phyloP scores from a whole-genome alignment of 2,888 invertebrate genomes.

The Tubulanus polymorphus region DNA sequence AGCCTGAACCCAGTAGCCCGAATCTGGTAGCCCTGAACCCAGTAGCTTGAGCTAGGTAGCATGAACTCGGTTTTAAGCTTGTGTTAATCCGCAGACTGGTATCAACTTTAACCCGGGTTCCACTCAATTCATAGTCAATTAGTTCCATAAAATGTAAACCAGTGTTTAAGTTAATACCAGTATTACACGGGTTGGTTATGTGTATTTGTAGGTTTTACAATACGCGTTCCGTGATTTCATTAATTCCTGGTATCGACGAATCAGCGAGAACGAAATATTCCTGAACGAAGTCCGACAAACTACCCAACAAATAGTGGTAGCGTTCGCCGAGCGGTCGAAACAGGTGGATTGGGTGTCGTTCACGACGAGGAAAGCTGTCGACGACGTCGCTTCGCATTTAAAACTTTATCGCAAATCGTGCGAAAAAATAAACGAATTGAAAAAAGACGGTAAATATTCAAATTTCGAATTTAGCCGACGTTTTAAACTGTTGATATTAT shows the following conservation, averaged over 20 bases:
- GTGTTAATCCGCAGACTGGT: not conserved
- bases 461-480: not conserved
- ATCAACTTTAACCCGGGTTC: too few relatives aligned
- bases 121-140: too few relatives aligned
- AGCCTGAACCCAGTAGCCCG: too few relatives aligned
- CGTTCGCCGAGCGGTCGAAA: constrained; percentile 72
- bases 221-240: constrained; percentile 80
- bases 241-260: constrained; percentile 61
- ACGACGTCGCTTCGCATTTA: constrained; percentile 85
- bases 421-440: constrained; percentile 52
- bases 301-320: constrained; percentile 65
- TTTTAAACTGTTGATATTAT: not conserved
- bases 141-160: too few relatives aligned
- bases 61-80: not conserved
- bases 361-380: constrained; percentile 79
- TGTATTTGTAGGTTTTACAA: constrained; percentile 57
- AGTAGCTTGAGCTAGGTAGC: not conserved
- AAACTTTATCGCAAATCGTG: constrained; percentile 76
- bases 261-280: constrained; percentile 70
- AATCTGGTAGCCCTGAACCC: too few relatives aligned
- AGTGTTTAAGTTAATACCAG: too few relatives aligned
- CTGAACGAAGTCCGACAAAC: constrained; percentile 43
- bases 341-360: constrained; percentile 87
- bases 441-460: constrained; percentile 52
- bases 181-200: not conserved